Evolutionary conservation across 2,113 vertebrate genomes (phyloP), one percentile per base, ranked within the genome.

Genomic region (Dicaeum eximium): DNA sequence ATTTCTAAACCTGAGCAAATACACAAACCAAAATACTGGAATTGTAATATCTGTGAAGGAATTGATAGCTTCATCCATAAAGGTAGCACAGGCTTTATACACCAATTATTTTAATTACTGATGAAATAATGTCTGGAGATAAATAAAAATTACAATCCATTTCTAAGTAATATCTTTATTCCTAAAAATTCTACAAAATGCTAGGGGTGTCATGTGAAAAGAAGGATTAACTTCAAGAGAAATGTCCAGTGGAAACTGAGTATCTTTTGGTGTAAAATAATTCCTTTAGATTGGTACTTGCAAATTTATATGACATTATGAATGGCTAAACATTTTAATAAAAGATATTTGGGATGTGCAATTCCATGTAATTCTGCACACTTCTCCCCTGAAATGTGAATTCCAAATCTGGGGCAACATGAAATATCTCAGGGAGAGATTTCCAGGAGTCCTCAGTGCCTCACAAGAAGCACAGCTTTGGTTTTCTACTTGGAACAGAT

Each of bases 31-130:
- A 71, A 79, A 35, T 42, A 64, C 19, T 47, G 54, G 60, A 94
- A 96, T 92, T 79, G 75, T 38, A 79, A 18, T 45, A 73, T 79
- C 45, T 86, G 42, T 84, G 78, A 95, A 92, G 73, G 13, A 93
- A 74, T 73, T 53, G 21, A 25, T 77, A 64, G 54, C 35, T 93
- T 56, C 13, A 62, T 58, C 80, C 66, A 71, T 74, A 88, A 75
- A 86, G 75, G 79, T 31, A 77, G 25, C 65, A 94, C 33, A 91
- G 47, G 21, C 44, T 51, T 92, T 90, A 74, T 44, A 65, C 17
- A 95, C 15, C 6, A 37, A 70, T 62, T 82, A 19, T 5, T 91
- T 94, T 75, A 91, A 92, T 86, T 92, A 88, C 37, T 72, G 35
- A 73, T 90, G 33, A 85, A 95, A 85, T 61, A 33, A 85, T 71